Evolutionary conservation across 2,113 vertebrate species (phyloP), one percentile per base, ranked within the genome.

Genomic region (Pontoporia blainvillei): DNA sequence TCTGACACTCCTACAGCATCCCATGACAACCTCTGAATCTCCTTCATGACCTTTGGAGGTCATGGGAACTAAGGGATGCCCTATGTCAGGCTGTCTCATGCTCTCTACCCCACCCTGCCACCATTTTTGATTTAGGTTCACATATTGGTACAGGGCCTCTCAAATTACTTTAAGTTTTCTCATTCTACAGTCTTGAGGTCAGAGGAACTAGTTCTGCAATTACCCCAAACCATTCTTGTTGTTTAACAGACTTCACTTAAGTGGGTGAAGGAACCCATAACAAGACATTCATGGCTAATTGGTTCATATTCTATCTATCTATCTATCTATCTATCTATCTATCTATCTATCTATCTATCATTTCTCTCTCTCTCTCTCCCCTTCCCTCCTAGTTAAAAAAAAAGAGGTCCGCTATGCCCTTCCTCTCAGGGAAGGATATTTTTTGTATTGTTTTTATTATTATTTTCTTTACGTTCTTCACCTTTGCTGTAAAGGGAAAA

Each of bases 361-460:
- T 3, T 21, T 36, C 15, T 44, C 9, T 41, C 27, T 52, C 44
- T 39, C 7, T 29, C 41, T 36, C 12, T 0, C 4, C 1, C 4
- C 29, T 6, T n/a, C 21, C 8, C 4, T 36, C 59, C 67, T 25
- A 29, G 36, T n/a, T 44, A 18, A 61, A 41, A 88, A 82, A 54
- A 88, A 67, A 20, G 7, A 7, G 9, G 1, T 2, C 15, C 8
- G 39, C 44, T 49, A 11, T 69, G 67, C 4, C 36, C 34, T 89
- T 92, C 12, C 20, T 84, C 23, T 69, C 18, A 73, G n/a, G 49
- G 34, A 87, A 90, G 18, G 11, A 34, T 85, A 84, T 96, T 13
- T 84, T 90, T 88, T 81, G n/a, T 62, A 81, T 91, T 91, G 11
- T 85, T 88, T 84, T 87, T 64, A 46, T 66, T 52, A 89, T 78